These are phyloP conservation scores for Pygoscelis adeliae DNA, from an alignment of 2,113 vertebrate genomes.

Conservation along the genomic window DNA sequence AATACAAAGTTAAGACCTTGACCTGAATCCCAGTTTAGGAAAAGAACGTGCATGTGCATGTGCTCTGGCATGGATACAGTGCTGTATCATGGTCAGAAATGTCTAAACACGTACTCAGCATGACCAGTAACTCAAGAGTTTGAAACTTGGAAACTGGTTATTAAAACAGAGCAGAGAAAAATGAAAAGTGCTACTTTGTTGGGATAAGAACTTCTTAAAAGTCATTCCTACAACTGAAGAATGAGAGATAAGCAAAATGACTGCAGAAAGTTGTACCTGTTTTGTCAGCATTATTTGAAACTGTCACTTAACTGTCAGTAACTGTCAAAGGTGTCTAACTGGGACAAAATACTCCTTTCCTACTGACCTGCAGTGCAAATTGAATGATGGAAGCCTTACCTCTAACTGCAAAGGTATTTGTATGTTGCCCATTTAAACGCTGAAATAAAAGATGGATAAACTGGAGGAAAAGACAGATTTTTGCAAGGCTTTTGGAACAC, in stretches of 20 bases:
- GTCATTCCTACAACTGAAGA: not conserved
- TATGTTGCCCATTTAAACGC: not conserved
- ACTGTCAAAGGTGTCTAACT: not conserved
- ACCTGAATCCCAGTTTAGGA: not conserved
- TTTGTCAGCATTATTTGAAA: not conserved
- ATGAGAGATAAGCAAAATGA: not conserved
- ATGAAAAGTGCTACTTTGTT: not conserved
- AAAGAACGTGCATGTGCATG: accelerated
- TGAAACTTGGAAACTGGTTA: not conserved
- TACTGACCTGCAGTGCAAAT: not conserved
- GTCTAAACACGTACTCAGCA: not conserved
- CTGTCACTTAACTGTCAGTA: not conserved
- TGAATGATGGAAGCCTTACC: not conserved
- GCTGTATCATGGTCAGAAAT: not conserved
- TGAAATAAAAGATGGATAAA: not conserved
- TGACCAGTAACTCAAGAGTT: not conserved
- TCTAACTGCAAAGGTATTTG: not conserved
- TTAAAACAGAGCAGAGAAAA: not conserved
- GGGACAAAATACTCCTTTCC: not conserved
- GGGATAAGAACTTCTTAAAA: not conserved
- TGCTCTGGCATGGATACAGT: not conserved
- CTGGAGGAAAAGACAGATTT: not conserved
- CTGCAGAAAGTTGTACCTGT: not conserved
- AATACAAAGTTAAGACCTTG: not conserved
- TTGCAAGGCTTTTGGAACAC: not conserved